These are phyloP conservation scores for Drosophila teissieri DNA, from an alignment of 1,140 invertebrate species.

Conservation along the genomic window DNA sequence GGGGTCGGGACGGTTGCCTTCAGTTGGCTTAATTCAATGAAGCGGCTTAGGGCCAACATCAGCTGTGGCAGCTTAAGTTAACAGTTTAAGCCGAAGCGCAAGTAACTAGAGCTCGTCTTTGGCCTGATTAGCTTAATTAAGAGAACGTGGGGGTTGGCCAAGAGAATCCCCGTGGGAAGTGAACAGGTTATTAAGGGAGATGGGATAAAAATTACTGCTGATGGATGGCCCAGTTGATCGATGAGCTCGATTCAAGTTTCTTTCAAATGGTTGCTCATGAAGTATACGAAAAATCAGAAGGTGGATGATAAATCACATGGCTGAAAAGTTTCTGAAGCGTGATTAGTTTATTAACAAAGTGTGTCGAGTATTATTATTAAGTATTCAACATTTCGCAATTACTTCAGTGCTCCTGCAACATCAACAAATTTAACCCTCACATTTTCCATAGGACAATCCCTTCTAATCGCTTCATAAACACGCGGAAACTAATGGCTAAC, in stretches of 20 bases:
- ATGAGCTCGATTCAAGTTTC: constrained; percentile 21
- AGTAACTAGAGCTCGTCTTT: constrained; percentile 38
- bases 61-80: constrained; percentile 50
- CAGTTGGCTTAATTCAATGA: constrained; percentile 78
- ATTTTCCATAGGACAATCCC: not conserved
- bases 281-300: not conserved
- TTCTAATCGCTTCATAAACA: constrained; percentile 8
- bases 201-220: constrained; percentile 12
- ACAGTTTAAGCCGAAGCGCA: constrained; percentile 38
- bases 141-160: constrained; percentile 27
- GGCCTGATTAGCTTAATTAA: constrained; percentile 53
- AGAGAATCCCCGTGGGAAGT: constrained; percentile 35
- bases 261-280: constrained; percentile 22
- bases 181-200: constrained; percentile 11
- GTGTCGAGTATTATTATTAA: not conserved
- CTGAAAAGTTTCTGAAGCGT: not conserved
- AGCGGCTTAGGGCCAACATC: constrained; percentile 48
- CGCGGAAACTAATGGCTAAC: constrained; percentile 16
- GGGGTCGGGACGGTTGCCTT: not conserved
- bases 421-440: too few relatives aligned
- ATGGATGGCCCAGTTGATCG: constrained; percentile 46
- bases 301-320: constrained; percentile 36
- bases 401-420: too few relatives aligned
- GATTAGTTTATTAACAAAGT: not conserved
- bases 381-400: not conserved